A percentile compares a stretch with the other conserved stretches of the same genome.
phyloP scores from a whole-genome alignment of 2,888 invertebrate genomes.

The Eupithecia inturbata region DNA sequence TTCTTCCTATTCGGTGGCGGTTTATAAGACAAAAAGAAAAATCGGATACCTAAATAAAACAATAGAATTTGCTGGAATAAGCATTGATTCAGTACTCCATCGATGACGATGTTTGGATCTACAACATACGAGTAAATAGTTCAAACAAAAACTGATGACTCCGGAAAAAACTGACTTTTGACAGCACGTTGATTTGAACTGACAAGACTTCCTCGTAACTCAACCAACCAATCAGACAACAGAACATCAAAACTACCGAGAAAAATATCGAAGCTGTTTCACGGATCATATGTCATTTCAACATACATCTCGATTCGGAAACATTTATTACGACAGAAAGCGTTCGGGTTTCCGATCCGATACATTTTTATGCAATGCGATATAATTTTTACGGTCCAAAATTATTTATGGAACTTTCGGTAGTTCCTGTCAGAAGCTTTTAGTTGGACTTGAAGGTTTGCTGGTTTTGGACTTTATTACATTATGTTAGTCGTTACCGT shows the following conservation, averaged over 20 bases:
- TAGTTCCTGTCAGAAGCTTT: constrained; percentile 51
- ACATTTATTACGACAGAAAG: constrained; percentile 48
- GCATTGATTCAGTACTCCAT: background rate
- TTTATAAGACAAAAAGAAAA: too few relatives aligned
- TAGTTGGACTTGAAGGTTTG: constrained; percentile 22
- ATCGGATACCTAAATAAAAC: background rate
- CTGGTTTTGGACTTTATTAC: constrained; percentile 19
- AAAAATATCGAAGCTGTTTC: constrained; percentile 54
- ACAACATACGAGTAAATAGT: background rate
- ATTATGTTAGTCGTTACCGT: constrained; percentile 3
- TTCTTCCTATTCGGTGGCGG: too few relatives aligned
- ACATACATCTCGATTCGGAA: constrained; percentile 45
- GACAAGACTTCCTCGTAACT: background rate
- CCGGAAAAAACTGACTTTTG: constrained; percentile 18
- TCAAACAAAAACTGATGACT: background rate
- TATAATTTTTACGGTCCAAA: constrained; percentile 46
- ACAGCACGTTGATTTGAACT: constrained; percentile 12
- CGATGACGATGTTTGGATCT: background rate
- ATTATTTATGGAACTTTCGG: constrained; percentile 51
- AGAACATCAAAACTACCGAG: constrained; percentile 4
- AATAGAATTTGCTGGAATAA: background rate
- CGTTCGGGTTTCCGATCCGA: constrained; percentile 45
- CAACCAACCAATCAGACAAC: background rate
- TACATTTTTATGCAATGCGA: constrained; percentile 48
- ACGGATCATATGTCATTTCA: constrained; percentile 57